A percentile compares a stretch with the other conserved stretches of the same genome.
These are phyloP conservation scores for Camponotus fellah DNA, from an alignment of 2,888 invertebrate species.

Conservation along the genomic window DNA sequence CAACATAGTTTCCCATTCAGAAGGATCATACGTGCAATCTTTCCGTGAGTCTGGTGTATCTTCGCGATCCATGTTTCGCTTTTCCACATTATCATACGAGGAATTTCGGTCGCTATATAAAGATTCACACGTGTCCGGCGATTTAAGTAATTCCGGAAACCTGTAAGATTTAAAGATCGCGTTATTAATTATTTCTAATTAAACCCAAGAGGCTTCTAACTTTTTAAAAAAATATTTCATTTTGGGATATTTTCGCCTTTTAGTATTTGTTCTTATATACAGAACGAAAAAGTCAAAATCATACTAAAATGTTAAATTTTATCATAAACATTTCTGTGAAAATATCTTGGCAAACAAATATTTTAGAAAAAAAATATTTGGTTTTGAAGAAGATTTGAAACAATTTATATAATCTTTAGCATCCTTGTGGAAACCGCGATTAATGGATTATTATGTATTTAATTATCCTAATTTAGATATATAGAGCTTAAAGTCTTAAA, in stretches of 20 bases:
- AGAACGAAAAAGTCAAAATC: neutral
- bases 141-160: conserved; percentile 91
- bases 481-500: too few relatives aligned
- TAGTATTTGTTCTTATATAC: neutral
- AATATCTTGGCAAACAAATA: neutral
- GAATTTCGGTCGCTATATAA: conserved; percentile 87
- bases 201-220: neutral
- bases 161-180: conserved; percentile 81
- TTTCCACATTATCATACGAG: conserved; percentile 93
- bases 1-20: conserved; percentile 84
- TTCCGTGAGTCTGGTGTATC: conserved; percentile 80
- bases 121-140: conserved; percentile 84
- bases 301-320: neutral
- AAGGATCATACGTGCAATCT: conserved; percentile 81
- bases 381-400: neutral
- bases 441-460: too few relatives aligned
- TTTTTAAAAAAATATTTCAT: neutral
- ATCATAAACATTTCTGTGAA: neutral
- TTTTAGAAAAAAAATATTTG: neutral
- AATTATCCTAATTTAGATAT: too few relatives aligned
- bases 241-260: neutral
- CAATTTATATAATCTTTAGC: neutral
- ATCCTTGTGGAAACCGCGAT: neutral
- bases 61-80: conserved; percentile 78
- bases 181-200: neutral